Percentiles rank a stretch among this genome's conserved stretches.
These are phyloP conservation scores for Gobius niger DNA, from an alignment of 2,113 vertebrate genomes.

Conservation along the genomic window DNA sequence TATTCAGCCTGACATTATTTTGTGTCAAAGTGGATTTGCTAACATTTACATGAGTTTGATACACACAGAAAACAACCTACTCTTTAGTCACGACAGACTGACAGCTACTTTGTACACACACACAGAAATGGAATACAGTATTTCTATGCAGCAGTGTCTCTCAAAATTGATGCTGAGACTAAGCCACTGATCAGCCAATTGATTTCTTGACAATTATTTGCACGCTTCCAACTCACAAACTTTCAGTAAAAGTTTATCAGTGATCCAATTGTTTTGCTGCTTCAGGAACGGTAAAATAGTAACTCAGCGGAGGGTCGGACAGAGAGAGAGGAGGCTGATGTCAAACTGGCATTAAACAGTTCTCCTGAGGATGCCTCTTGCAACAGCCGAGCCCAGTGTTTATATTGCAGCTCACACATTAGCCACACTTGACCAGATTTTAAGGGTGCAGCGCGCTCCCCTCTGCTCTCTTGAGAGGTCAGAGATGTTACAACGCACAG, in stretches of 20 bases:
- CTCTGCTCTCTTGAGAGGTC: constrained; percentile 2
- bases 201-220: too few relatives aligned
- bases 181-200: neutral
- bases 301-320: constrained; percentile 6
- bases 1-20: constrained; percentile 16
- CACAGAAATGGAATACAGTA: constrained; percentile 20
- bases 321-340: neutral
- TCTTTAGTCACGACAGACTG: too few relatives aligned
- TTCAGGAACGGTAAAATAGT: neutral
- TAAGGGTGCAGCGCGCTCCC: neutral
- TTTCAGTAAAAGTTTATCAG: neutral
- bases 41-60: constrained; percentile 41
- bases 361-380: constrained; percentile 3
- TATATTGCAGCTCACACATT: constrained; percentile 5
- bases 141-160: constrained; percentile 3
- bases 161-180: neutral
- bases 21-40: constrained; percentile 14
- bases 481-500: neutral
- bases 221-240: too few relatives aligned
- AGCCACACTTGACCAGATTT: constrained; percentile 12
- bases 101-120: too few relatives aligned
- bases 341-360: constrained; percentile 20
- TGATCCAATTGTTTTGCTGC: neutral
- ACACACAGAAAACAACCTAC: too few relatives aligned
- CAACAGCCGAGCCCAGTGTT: neutral